These are phyloP conservation scores for Platerodrilus igneus DNA, from an alignment of 2,888 invertebrate genomes.

Conservation along the genomic window DNA sequence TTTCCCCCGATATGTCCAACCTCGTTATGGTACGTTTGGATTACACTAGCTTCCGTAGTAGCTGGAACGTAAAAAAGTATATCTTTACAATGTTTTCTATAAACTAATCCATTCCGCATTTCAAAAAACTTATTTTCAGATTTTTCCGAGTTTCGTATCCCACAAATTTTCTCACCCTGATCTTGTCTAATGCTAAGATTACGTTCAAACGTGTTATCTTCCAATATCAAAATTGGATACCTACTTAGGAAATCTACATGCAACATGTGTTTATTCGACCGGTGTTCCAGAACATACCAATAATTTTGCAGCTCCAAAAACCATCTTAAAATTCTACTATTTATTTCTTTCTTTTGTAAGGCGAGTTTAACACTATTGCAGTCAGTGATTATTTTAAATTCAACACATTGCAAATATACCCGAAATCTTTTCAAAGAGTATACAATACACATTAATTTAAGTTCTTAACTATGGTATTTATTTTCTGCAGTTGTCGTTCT, in stretches of 20 bases:
- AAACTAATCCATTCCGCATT: slow-evolving; percentile 7
- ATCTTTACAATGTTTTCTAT: slow-evolving; percentile 3
- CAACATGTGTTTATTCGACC: not conserved
- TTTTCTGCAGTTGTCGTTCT: not conserved
- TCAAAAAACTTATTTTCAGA: not conserved
- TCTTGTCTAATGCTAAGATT: slow-evolving; percentile 3
- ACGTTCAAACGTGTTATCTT: slow-evolving; percentile 2
- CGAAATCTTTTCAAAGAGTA: slow-evolving; percentile 7
- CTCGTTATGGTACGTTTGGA: too few species aligned
- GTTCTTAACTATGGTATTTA: slow-evolving; percentile 2
- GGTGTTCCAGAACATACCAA: slow-evolving; percentile 1
- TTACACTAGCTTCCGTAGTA: too few species aligned
- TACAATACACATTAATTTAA: slow-evolving; percentile 3
- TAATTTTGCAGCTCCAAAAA: slow-evolving; percentile 3
- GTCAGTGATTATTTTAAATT: slow-evolving; percentile 7
- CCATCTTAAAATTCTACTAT: slow-evolving; percentile 3
- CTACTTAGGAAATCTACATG: slow-evolving; percentile 5
- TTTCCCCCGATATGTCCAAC: too few species aligned
- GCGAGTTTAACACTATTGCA: slow-evolving; percentile 8
- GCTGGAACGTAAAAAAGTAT: too few species aligned
- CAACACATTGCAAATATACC: slow-evolving; percentile 6
- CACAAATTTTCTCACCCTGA: not conserved
- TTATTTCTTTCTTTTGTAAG: slow-evolving; percentile 8
- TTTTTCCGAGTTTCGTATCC: not conserved
- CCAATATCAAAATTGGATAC: slow-evolving; percentile 1